These are phyloP conservation scores for Aphidoletes aphidimyza DNA, from an alignment of 2,888 invertebrate genomes.

Conservation along the genomic window DNA sequence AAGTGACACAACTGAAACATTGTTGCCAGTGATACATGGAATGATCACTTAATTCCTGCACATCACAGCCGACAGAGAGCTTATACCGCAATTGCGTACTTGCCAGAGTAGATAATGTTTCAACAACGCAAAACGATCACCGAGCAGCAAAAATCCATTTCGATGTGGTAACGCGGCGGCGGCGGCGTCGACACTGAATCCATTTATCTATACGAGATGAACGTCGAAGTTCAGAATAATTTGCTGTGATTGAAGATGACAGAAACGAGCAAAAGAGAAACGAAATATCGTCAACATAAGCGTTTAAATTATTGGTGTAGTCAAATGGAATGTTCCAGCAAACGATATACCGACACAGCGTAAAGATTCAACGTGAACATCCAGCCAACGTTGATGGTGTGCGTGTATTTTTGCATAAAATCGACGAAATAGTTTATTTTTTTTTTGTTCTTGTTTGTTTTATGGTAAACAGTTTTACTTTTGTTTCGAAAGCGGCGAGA, in stretches of 20 bases:
- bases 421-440: slow-evolving; percentile 13
- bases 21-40: not conserved
- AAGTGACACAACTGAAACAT: too few relatives aligned
- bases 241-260: not conserved
- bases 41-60: slow-evolving; percentile 17
- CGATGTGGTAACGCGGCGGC: not conserved
- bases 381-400: not conserved
- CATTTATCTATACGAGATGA: too few relatives aligned
- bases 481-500: not conserved
- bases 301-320: not conserved
- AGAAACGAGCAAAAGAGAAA: not conserved
- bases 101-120: too few relatives aligned
- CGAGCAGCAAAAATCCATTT: not conserved
- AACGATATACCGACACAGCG: not conserved
- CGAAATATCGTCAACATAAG: not conserved
- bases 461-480: slow-evolving; percentile 20
- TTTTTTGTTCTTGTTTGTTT: slow-evolving; percentile 38
- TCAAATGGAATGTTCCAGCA: not conserved
- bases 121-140: too few relatives aligned
- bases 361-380: not conserved
- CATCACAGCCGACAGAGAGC: not conserved
- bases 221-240: too few relatives aligned
- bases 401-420: not conserved
- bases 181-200: too few relatives aligned
- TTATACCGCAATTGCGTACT: too few relatives aligned